Evolutionary conservation across 2,113 vertebrate species (phyloP), one percentile per base, ranked within the genome.

Genomic region (Labeo catla): DNA sequence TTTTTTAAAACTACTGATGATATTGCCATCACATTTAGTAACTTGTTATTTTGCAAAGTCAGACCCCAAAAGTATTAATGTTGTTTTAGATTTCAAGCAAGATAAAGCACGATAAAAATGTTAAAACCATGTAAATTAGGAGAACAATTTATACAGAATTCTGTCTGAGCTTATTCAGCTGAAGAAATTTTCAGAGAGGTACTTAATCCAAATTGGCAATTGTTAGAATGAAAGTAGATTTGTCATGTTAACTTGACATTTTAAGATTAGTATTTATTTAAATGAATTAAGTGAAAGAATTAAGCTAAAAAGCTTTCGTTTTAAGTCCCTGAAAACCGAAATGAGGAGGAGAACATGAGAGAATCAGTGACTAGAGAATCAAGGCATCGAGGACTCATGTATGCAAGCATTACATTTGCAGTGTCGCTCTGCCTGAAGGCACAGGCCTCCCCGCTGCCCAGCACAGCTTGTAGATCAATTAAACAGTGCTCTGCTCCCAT

Each of bases 391-490:
- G 43, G 43, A n/a, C n/a, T 81, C 43, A 49, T 65, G 43, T 23
- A 49, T 34, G n/a, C 59, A 49, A 81, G 59, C 79, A n/a, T 34
- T 36, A 70, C 28, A 36, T 83, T 50, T 84, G 23, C 74, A 59
- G 76, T 84, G 59, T 76, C n/a, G 34, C 19, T 54, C 47, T 47
- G 83, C 77, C 59, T 36, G 50, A 36, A 83, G 84, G 83, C 79
- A 73, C 23, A 74, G 77, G 77, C 78, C 84, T 59, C 84, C 87
- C 84, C 28, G 72, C 87, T 78, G 84, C 79, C 84, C 52, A 63
- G 84, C 84, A 68, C 87, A 88, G 84, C 84, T 82, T 88, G 84
- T 65, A 82, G 87, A 86, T 86, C 87, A 83, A 86, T 88, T 82
- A 83, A 82, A 83, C 84, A 70, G 79, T 11, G 79, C 65, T 73